These are phyloP conservation scores for Manacus vitellinus DNA, from an alignment of 2,113 vertebrate genomes.

Conservation along the genomic window DNA sequence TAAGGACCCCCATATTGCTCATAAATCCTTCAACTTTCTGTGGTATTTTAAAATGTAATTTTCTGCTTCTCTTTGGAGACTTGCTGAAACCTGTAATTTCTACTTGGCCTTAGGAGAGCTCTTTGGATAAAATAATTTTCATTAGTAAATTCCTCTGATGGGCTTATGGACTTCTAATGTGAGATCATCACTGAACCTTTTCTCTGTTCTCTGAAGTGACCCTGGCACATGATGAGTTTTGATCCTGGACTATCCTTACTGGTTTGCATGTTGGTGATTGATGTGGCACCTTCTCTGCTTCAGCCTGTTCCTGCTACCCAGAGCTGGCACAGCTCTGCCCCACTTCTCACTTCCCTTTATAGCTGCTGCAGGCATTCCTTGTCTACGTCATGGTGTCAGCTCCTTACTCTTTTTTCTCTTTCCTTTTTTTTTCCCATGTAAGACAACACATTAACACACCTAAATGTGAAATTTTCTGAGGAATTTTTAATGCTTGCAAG, in stretches of 20 bases:
- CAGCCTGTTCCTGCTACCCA: not conserved
- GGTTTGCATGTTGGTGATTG: not conserved
- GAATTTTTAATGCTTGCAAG: not conserved
- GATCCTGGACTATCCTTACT: not conserved
- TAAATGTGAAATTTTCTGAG: not conserved
- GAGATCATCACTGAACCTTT: not conserved
- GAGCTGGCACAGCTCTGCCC: not conserved
- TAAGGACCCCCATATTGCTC: not conserved
- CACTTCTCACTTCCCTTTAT: not conserved
- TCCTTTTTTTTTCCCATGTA: rapidly evolving
- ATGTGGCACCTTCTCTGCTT: not conserved
- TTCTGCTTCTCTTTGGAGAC: not conserved
- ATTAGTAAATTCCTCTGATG: not conserved
- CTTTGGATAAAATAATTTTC: not conserved
- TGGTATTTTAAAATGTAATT: not conserved
- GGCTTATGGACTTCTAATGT: not conserved
- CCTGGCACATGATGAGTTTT: not conserved
- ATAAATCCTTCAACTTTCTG: not conserved
- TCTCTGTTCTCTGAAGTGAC: not conserved
- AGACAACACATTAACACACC: not conserved
- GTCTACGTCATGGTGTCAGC: rapidly evolving
- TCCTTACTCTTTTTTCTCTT: not conserved
- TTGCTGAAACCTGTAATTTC: not conserved
- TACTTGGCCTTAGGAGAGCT: not conserved
- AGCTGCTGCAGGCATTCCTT: not conserved